A percentile compares a stretch with the other conserved stretches of the same genome.
Evolutionary conservation across 2,113 vertebrate species (phyloP).

Genomic region (Thunnus thynnus): DNA sequence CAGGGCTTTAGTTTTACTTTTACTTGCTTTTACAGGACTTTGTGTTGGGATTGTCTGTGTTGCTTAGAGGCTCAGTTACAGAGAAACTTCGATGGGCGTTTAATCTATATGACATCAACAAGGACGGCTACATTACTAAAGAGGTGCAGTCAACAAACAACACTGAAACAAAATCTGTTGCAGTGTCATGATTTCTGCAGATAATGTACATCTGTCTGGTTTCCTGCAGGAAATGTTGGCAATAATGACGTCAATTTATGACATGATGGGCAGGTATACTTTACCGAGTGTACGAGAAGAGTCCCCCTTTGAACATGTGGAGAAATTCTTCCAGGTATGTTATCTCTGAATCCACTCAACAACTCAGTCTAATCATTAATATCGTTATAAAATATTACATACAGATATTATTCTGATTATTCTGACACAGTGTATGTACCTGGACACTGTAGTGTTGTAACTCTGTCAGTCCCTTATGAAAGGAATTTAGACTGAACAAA

Average conservation of each 20-base stretch:
- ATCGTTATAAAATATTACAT: neutral
- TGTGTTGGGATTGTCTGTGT: conserved; percentile 91
- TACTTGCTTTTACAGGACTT: conserved; percentile 86
- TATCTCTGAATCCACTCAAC: conserved; percentile 4
- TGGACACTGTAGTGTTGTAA: too few species aligned
- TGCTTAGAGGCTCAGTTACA: conserved; percentile 92
- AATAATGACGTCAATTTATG: conserved; percentile 96
- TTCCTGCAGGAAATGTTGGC: conserved; percentile 93
- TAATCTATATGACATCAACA: conserved; percentile 97
- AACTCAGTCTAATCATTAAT: neutral
- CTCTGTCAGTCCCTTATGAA: neutral
- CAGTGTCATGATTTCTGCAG: neutral
- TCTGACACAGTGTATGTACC: neutral
- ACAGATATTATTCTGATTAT: neutral
- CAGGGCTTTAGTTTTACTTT: neutral
- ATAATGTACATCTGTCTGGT: neutral
- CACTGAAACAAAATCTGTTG: neutral
- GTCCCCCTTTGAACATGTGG: conserved; percentile 89
- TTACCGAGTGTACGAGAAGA: conserved; percentile 88
- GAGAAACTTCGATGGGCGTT: conserved; percentile 97
- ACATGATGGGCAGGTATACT: conserved; percentile 96
- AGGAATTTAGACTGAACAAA: too few species aligned
- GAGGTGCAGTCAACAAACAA: conserved; percentile 84
- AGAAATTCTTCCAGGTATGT: conserved; percentile 94
- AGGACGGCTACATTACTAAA: conserved; percentile 94